phyloP scores from a whole-genome alignment of 2,888 invertebrate genomes.

The Harpalus rubripes region DNA sequence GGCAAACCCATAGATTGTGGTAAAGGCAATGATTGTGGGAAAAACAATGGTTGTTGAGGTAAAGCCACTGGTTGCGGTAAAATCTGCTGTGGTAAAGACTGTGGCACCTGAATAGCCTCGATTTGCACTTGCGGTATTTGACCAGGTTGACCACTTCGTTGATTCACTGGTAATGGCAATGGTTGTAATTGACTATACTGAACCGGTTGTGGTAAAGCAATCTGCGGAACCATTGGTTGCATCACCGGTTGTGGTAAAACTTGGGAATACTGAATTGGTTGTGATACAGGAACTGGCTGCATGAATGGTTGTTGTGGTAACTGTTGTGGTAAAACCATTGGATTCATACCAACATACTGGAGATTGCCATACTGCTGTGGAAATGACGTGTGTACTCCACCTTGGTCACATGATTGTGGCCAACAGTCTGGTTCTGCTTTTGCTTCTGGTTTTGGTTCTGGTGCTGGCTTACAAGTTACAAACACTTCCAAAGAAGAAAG shows the following conservation, averaged over 20 bases:
- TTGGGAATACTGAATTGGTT: background rate
- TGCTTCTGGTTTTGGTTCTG: conserved; percentile 9
- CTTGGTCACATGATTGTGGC: conserved; percentile 12
- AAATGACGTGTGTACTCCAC: conserved; percentile 26
- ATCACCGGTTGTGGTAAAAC: conserved; percentile 11
- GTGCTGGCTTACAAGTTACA: conserved; percentile 26
- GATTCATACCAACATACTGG: conserved; percentile 9
- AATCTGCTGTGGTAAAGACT: conserved; percentile 1
- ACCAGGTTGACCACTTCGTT: background rate
- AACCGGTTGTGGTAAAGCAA: background rate
- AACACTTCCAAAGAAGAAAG: conserved; percentile 22
- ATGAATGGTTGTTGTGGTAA: conserved; percentile 12
- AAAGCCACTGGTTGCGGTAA: background rate
- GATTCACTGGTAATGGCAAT: background rate
- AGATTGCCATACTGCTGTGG: conserved; percentile 23
- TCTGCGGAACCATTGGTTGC: background rate
- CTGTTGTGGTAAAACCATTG: background rate
- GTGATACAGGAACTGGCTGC: background rate
- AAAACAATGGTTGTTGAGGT: background rate
- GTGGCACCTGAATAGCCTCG: background rate
- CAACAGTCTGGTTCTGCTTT: conserved; percentile 13
- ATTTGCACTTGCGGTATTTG: conserved; percentile 8
- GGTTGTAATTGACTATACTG: background rate
- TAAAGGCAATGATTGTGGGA: conserved; percentile 3
- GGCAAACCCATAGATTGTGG: conserved; percentile 1